Conservation (phyloP, 2,797 vertebrate genomes). For the Yasuhikotakia modesta region DNA sequence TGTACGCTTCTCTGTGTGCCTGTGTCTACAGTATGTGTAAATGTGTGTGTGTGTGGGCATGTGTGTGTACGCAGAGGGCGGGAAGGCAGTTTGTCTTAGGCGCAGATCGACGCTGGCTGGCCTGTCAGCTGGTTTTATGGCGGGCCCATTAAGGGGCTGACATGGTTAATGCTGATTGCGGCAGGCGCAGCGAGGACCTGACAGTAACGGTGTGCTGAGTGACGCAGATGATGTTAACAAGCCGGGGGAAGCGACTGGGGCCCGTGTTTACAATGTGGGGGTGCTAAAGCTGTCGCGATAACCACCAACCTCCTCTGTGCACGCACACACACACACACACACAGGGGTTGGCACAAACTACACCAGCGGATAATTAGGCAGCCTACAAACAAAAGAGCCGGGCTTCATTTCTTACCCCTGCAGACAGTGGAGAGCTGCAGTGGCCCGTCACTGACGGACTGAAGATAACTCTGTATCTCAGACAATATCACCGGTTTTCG, state of each 20-base stretch:
- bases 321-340: slow-evolving; percentile 59
- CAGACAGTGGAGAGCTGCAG: slow-evolving; percentile 55
- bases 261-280: slow-evolving; percentile 82
- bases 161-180: slow-evolving; percentile 82
- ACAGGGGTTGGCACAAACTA: slow-evolving; percentile 49
- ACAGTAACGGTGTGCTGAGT: slow-evolving; percentile 80
- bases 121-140: slow-evolving; percentile 77
- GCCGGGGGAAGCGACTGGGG: slow-evolving; percentile 77
- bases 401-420: slow-evolving; percentile 56
- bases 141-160: slow-evolving; percentile 79
- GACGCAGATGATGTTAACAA: slow-evolving; percentile 86
- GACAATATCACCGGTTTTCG: slow-evolving; percentile 19
- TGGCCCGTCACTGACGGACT: slow-evolving; percentile 52
- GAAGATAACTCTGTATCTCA: slow-evolving; percentile 51
- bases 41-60: slow-evolving; percentile 43
- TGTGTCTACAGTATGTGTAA: slow-evolving; percentile 55
- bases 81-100: slow-evolving; percentile 71
- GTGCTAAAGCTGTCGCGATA: slow-evolving; percentile 79
- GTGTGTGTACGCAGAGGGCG: slow-evolving; percentile 49
- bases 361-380: slow-evolving; percentile 64
- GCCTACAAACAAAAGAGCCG: slow-evolving; percentile 52
- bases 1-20: slow-evolving; percentile 51
- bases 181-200: slow-evolving; percentile 77
- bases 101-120: slow-evolving; percentile 67
- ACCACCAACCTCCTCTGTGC: slow-evolving; percentile 67